Percentiles rank a stretch among this genome's conserved stretches.
Evolutionary conservation across 2,888 invertebrate genomes (phyloP).

Genomic region (Brassicogethes aeneus): DNA sequence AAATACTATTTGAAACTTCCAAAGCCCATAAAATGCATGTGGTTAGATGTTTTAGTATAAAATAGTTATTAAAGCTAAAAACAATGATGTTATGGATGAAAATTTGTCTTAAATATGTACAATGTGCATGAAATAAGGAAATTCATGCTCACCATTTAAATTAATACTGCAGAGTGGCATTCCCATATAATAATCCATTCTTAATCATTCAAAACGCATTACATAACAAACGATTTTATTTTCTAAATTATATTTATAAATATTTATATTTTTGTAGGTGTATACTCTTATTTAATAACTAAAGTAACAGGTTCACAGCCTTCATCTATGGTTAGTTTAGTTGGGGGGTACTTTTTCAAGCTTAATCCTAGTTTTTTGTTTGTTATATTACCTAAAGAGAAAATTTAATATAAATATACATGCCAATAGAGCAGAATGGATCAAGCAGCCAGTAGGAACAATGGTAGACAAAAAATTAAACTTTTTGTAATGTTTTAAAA

Average conservation of each 20-base stretch:
- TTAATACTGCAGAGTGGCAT: conserved; percentile 16
- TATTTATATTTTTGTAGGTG: conserved; percentile 12
- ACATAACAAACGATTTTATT: conserved; percentile 13
- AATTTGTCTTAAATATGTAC: neutral
- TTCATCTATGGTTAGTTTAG: conserved; percentile 30
- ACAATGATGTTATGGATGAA: neutral
- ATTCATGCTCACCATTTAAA: conserved; percentile 30
- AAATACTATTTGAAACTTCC: no score
- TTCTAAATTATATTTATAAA: no score
- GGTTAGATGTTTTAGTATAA: neutral
- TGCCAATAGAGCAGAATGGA: no score
- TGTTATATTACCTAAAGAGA: conserved; percentile 26
- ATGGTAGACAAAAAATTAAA: no score
- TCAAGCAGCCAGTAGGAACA: no score
- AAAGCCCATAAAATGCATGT: no score
- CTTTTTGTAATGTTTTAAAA: no score
- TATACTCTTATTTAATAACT: conserved; percentile 10
- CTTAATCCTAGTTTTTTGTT: no score
- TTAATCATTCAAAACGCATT: conserved; percentile 18
- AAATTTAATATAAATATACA: conserved; percentile 16
- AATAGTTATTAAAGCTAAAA: neutral
- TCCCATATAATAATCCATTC: conserved; percentile 27
- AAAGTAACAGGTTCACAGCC: conserved; percentile 28
- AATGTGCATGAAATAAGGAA: neutral
- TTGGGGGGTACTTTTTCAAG: conserved; percentile 21